Conservation (phyloP, 2,113 vertebrate genomes). For the Oreotragus oreotragus region DNA sequence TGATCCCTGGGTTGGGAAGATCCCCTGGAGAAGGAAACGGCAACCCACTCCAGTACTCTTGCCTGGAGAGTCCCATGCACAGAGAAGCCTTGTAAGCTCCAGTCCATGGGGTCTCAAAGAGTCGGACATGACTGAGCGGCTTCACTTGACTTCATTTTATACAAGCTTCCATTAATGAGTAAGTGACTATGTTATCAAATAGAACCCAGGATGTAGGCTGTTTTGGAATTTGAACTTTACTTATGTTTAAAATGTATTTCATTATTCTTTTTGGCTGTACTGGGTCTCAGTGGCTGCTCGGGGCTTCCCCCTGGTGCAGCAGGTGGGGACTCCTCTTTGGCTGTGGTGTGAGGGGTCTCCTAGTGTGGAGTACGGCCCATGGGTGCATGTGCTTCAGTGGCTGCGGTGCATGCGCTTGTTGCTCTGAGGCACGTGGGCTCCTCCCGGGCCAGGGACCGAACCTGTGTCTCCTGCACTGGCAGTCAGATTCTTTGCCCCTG, state of each 20-base stretch:
- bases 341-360: not conserved
- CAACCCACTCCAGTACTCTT: not conserved
- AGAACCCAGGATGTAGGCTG: not conserved
- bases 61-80: not conserved
- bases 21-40: not conserved
- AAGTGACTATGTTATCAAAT: not conserved
- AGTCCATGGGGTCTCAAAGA: not conserved
- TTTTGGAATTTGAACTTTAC: not conserved
- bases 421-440: not conserved
- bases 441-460: rapidly evolving
- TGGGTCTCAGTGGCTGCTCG: not conserved
- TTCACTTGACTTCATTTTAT: not conserved
- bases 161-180: not conserved
- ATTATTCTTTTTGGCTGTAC: not conserved
- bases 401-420: rapidly evolving
- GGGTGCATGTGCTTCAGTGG: not conserved
- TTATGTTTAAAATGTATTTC: not conserved
- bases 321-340: not conserved
- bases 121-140: rapidly evolving
- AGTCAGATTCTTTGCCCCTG: not conserved
- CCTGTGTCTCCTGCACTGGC: not conserved
- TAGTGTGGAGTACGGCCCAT: rapidly evolving
- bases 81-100: not conserved
- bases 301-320: not conserved
- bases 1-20: not conserved